A percentile compares a stretch with the other conserved stretches of the same genome.
Conservation (phyloP, 2,797 vertebrate genomes). For the Sarcophilus harrisii region DNA sequence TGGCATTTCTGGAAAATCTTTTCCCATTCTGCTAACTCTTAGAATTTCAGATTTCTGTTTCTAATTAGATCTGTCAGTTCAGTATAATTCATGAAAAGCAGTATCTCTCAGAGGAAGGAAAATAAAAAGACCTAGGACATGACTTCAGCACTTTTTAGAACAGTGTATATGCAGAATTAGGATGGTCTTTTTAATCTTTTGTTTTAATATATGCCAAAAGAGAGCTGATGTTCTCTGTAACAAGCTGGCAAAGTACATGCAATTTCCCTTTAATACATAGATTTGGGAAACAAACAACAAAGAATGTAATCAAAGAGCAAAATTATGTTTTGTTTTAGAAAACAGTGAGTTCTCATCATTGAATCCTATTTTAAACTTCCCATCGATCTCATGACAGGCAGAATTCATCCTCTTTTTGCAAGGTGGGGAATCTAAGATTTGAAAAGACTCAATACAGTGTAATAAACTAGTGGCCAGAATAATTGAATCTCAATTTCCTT, state of each 20-base stretch:
- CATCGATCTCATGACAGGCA: not conserved
- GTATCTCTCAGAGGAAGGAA: conserved; percentile 59
- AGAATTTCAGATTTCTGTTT: conserved; percentile 79
- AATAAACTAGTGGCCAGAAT: not conserved
- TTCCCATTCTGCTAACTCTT: conserved; percentile 73
- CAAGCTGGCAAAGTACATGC: conserved; percentile 68
- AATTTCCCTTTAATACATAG: conserved; percentile 65
- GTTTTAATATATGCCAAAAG: conserved; percentile 49
- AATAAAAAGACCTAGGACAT: conserved; percentile 57
- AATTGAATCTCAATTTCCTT: not conserved
- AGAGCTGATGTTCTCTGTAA: conserved; percentile 67
- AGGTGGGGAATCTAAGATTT: not conserved
- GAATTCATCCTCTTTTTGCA: conserved; percentile 30
- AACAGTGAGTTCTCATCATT: not conserved
- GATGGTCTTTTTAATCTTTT: conserved; percentile 71
- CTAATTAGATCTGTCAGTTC: conserved; percentile 84
- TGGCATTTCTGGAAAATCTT: conserved; percentile 82
- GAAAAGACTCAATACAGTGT: not conserved
- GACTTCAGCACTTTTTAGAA: conserved; percentile 65
- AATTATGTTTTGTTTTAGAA: conserved; percentile 69
- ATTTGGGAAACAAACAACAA: conserved; percentile 59
- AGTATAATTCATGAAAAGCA: conserved; percentile 76
- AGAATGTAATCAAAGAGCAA: conserved; percentile 80
- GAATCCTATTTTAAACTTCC: not conserved
- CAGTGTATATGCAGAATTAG: conserved; percentile 73